Evolutionary conservation across 2,113 vertebrate species (phyloP), one percentile per base, ranked within the genome.

Genomic region (Cyanoliseus patagonus): DNA sequence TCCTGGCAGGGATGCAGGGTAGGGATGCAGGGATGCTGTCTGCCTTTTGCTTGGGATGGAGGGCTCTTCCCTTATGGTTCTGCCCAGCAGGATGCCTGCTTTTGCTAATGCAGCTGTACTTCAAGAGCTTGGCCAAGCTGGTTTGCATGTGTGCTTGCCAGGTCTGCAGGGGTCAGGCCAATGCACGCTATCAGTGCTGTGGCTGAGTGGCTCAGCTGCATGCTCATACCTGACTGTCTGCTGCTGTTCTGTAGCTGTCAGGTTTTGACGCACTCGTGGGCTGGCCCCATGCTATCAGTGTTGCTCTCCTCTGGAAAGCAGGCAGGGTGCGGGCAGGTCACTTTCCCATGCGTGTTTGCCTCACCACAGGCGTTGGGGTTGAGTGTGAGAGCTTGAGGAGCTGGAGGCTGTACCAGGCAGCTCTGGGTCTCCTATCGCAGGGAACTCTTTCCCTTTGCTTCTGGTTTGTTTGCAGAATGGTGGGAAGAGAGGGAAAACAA

Each of bases 161-260:
- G 41, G 17, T 44, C 51, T 33, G 28, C 17, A 1, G 33, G 72
- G 22, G 24, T 35, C 41, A 2, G 2, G 57, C 70, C 49, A 4
- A 27, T 6, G 9, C 44, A 1, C 6, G 16, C 8, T 24, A 0
- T 2, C 8, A 0, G 13, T 7, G 9, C 70, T 33, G 47, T 27
- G 42, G 23, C 75, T 42, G 74, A 11, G 14, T 27, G 39, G 17
- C 74, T 47, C 8, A 44, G 80, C 80, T 46, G 35, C 10, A 3
- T 0, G 3, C 61, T 18, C 37, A 52, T 76, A 33, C 88, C 91
- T 49, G 72, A 13, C 39, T 3, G 13, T 7, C 83, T 79, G 75
- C 67, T 83, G 41, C 86, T 79, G 39, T 62, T 69, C 75, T 16
- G 14, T 33, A 33, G 17, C 86, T 75, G 46, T 57, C 67, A 19